phyloP scores from a whole-genome alignment of 2,888 invertebrate genomes.

The Dryadula phaetusa region DNA sequence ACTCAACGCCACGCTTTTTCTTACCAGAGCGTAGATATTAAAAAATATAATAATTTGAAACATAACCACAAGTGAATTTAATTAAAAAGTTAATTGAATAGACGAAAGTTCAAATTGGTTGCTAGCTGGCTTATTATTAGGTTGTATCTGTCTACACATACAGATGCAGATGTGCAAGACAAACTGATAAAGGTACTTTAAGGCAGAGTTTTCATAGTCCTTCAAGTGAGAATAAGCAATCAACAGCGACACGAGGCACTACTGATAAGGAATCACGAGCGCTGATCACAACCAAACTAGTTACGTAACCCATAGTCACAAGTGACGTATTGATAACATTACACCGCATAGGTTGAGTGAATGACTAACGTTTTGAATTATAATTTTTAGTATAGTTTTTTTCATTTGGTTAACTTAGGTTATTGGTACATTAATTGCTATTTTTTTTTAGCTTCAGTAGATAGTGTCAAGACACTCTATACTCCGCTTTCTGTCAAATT shows the following conservation, averaged over 20 bases:
- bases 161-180: background rate
- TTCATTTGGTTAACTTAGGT: background rate
- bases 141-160: background rate
- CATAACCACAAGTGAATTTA: too few species aligned
- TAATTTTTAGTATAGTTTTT: background rate
- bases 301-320: constrained; percentile 4
- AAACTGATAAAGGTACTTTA: background rate
- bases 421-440: background rate
- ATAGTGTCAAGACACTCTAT: too few species aligned
- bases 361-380: background rate
- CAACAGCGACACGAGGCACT: constrained; percentile 6
- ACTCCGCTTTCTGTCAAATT: too few species aligned
- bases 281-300: constrained; percentile 10
- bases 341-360: background rate
- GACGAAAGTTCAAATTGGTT: too few species aligned
- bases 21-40: too few species aligned
- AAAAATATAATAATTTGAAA: too few species aligned
- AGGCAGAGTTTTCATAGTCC: background rate
- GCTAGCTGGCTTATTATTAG: background rate
- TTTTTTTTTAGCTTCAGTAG: background rate
- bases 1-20: too few species aligned
- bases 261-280: constrained; percentile 30
- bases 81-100: too few species aligned
- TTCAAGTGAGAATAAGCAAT: background rate
- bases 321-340: constrained; percentile 23